phyloP scores from a whole-genome alignment of 2,797 vertebrate genomes.

The Ambastaia sidthimunki region DNA sequence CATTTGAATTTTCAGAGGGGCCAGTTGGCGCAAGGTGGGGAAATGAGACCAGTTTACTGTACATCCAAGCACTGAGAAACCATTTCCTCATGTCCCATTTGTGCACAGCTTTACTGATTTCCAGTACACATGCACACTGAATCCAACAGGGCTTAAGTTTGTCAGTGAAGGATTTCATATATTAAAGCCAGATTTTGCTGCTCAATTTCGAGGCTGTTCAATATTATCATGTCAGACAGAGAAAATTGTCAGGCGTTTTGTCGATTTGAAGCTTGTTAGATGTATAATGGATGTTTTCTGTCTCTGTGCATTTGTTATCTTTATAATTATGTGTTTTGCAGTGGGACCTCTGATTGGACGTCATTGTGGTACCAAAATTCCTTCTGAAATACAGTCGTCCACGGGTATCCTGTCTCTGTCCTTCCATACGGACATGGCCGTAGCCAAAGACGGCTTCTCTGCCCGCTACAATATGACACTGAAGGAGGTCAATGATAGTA shows the following conservation, averaged over 20 bases:
- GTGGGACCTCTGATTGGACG: constrained; percentile 96
- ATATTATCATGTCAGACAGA: background rate
- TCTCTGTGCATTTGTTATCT: constrained; percentile 7
- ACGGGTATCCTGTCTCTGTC: constrained; percentile 93
- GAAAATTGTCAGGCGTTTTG: constrained; percentile 13
- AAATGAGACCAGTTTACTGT: constrained; percentile 3
- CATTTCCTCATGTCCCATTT: background rate
- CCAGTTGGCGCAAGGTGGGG: constrained; percentile 1
- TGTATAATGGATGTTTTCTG: constrained; percentile 13
- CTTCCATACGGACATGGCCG: constrained; percentile 98
- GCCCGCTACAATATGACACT: constrained; percentile 84
- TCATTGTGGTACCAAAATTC: constrained; percentile 93
- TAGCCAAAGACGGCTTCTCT: constrained; percentile 91
- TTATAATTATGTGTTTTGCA: constrained; percentile 68
- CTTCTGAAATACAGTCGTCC: constrained; percentile 91
- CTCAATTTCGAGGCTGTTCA: background rate
- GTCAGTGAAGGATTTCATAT: constrained; percentile 40
- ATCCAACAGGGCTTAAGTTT: constrained; percentile 21
- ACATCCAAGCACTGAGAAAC: constrained; percentile 1
- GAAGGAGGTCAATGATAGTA: constrained; percentile 76
- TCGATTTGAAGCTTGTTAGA: constrained; percentile 22
- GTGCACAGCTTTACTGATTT: background rate
- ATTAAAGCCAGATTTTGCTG: constrained; percentile 41
- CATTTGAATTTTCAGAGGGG: background rate
- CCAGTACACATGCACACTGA: constrained; percentile 4